phyloP scores from a whole-genome alignment of 2,113 vertebrate species.

The Podocnemis expansa region DNA sequence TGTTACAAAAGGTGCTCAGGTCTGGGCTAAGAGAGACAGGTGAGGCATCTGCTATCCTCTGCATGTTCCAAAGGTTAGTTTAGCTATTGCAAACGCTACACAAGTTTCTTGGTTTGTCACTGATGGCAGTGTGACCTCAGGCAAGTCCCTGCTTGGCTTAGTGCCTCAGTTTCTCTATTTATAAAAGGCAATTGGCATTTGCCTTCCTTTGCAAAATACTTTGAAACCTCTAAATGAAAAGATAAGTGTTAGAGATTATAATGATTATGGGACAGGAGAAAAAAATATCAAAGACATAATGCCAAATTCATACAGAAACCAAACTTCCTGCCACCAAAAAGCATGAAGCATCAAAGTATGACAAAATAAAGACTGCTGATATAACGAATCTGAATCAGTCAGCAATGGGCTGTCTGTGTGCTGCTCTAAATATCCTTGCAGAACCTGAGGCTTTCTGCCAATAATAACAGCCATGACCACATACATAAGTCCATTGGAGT shows the following conservation, averaged over 20 bases:
- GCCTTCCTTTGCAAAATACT: not conserved
- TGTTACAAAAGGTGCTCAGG: too few relatives aligned
- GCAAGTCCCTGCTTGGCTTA: not conserved
- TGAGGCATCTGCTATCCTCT: too few relatives aligned
- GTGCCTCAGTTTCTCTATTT: not conserved
- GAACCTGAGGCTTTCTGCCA: constrained; percentile 37
- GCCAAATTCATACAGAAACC: constrained; percentile 50
- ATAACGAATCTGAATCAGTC: constrained; percentile 7
- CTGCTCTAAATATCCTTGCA: constrained; percentile 35
- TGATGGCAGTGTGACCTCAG: not conserved
- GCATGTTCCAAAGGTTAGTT: not conserved
- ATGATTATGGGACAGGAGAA: not conserved
- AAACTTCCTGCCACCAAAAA: constrained; percentile 62
- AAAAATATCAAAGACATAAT: not conserved
- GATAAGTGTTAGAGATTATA: not conserved
- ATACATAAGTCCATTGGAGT: not conserved
- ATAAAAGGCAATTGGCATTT: not conserved
- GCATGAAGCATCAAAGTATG: constrained; percentile 3
- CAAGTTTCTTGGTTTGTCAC: not conserved
- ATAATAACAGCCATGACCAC: constrained; percentile 23
- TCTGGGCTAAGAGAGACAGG: too few relatives aligned
- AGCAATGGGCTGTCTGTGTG: constrained; percentile 28
- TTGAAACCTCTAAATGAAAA: not conserved
- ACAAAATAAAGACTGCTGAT: constrained; percentile 56
- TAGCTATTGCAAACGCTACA: not conserved